Evolutionary conservation across 2,797 vertebrate genomes (phyloP).

Genomic region (Leuciscus waleckii): DNA sequence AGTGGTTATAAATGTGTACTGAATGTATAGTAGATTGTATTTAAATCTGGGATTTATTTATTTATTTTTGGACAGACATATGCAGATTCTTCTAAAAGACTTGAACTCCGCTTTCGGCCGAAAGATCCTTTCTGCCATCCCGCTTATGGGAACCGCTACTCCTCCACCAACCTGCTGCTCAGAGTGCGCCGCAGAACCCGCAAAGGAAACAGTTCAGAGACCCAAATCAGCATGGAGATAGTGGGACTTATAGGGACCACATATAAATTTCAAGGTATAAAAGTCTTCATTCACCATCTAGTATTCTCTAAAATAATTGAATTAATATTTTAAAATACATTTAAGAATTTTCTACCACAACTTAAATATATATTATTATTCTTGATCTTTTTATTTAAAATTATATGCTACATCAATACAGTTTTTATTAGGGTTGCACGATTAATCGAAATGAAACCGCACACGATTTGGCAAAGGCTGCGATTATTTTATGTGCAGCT

Average conservation of each 20-base stretch:
- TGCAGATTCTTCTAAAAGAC: conserved; percentile 83
- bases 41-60: not conserved
- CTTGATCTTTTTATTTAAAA: not conserved
- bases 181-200: conserved; percentile 78
- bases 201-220: conserved; percentile 71
- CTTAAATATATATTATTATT: not conserved
- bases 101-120: conserved; percentile 92
- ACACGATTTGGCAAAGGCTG: no score
- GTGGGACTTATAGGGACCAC: conserved; percentile 87
- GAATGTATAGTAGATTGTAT: not conserved
- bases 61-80: conserved; percentile 80
- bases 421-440: not conserved
- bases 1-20: not conserved
- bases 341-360: not conserved
- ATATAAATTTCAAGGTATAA: conserved; percentile 94
- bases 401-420: not conserved
- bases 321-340: not conserved
- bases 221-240: conserved; percentile 82
- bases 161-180: conserved; percentile 90
- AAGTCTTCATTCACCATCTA: not conserved
- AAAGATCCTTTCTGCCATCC: conserved; percentile 94
- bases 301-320: not conserved
- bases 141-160: conserved; percentile 89
- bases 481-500: no score
- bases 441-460: no score